Evolutionary conservation across 2,888 invertebrate species (phyloP), one percentile per base, ranked within the genome.

Genomic region (Tricholauxania praeusta): DNA sequence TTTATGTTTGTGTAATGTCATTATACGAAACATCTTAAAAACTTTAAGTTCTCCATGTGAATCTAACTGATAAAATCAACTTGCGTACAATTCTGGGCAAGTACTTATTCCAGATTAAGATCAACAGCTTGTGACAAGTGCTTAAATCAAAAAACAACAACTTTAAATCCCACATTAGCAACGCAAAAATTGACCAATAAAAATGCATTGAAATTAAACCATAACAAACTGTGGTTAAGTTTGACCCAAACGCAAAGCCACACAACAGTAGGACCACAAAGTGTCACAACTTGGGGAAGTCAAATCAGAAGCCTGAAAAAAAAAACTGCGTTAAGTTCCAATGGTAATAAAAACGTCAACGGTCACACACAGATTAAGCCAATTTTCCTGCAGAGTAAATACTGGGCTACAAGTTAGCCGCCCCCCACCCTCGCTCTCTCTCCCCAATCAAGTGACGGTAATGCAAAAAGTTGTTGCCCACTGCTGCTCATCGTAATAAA

Each of bases 271-370:
- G 39, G n/a, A 66, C 47, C 49, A n/a, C 68, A 49, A 48, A 55
- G 47, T 48, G 67, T 48, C n/a, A 57, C 48, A 47, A 12, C 15
- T 55, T 17, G 19, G 32, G 22, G 47, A 12, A n/a, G 55, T 17
- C n/a, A 67, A 12, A 39, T 19, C 47, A 3, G 14, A 22, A 39
- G 53, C 28, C n/a, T 15, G 19, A 12, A 57, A 47, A 47, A 12
- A 47, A 59, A 14, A n/a, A 59, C 19, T 55, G 17, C 55, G 47
- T 48, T 15, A 67, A 63, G 47, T 63, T 70, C 63, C 62, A 62
- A 70, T 39, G 55, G 49, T 47, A 70, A 63, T 70, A 70, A 70
- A 70, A 70, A 52, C 62, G 62, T 70, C 63, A 70, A 70, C 70
- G 47, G 32, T 69, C 15, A 57, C 48, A 51, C 47, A 48, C 47